phyloP scores from a whole-genome alignment of 2,113 vertebrate genomes.

The Alligator sinensis region DNA sequence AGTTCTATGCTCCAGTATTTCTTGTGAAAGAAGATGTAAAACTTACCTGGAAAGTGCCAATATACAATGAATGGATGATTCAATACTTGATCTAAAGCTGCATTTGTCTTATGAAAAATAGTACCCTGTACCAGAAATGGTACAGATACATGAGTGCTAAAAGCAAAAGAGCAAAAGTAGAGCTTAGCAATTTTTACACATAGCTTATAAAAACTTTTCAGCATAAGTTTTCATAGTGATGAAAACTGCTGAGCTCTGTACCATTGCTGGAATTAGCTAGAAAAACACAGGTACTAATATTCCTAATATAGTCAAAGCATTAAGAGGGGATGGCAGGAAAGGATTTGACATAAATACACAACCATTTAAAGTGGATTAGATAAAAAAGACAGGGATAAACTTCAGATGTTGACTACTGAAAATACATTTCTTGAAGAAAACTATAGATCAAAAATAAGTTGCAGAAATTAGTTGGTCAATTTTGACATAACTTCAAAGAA shows the following conservation, averaged over 20 bases:
- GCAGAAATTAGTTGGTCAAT: constrained; percentile 7
- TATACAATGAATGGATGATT: neutral
- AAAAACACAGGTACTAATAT: neutral
- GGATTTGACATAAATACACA: neutral
- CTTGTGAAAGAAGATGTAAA: neutral
- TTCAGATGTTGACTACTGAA: neutral
- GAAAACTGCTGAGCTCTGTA: neutral
- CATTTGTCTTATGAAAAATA: neutral
- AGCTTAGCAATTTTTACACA: neutral
- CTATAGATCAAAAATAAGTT: neutral
- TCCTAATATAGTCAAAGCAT: neutral
- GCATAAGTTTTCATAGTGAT: neutral
- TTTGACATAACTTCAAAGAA: neutral
- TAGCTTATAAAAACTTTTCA: neutral
- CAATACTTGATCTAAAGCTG: neutral
- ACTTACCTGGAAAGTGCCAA: neutral
- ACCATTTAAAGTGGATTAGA: neutral
- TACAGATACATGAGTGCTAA: neutral
- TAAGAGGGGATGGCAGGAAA: neutral
- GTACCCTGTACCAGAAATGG: neutral
- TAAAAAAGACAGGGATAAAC: neutral
- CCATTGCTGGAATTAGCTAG: neutral
- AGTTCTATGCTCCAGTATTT: neutral
- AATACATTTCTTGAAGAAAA: neutral
- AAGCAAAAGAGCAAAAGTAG: too few relatives aligned